These are phyloP conservation scores for Bedellia somnulentella DNA, from an alignment of 2,888 invertebrate genomes.

Conservation along the genomic window DNA sequence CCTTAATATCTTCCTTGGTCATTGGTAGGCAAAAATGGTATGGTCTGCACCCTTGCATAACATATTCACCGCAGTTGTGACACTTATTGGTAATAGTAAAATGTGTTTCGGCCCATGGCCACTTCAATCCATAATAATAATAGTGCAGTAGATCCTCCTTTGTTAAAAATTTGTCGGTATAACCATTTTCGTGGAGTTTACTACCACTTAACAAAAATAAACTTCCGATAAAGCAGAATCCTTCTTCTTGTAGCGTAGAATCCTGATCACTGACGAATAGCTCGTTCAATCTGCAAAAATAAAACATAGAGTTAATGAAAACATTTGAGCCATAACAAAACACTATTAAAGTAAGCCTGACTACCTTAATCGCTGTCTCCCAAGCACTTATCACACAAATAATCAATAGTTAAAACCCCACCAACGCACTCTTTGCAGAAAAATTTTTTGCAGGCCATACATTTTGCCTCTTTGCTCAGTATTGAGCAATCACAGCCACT, in stretches of 20 bases:
- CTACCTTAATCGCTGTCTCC: no score
- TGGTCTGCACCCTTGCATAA: neutral
- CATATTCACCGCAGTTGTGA: neutral
- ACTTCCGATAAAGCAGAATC: neutral
- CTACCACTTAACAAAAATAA: neutral
- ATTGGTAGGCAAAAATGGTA: neutral
- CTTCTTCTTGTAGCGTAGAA: neutral
- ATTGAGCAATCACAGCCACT: no score
- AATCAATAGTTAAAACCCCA: no score
- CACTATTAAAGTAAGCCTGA: no score
- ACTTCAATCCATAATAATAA: constrained; percentile 1
- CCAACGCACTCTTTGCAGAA: no score
- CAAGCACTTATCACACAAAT: no score
- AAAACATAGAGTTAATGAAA: no score
- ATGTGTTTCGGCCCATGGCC: neutral
- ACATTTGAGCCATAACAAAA: no score
- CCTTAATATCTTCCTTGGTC: neutral
- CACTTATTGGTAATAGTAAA: neutral
- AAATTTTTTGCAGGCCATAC: no score
- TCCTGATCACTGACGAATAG: neutral
- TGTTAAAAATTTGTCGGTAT: neutral
- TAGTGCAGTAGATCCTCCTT: neutral
- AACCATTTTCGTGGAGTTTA: neutral
- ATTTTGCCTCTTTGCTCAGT: no score
- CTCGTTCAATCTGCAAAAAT: neutral